phyloP scores from a whole-genome alignment of 2,888 invertebrate species.

The Brachyopa scutellaris region DNA sequence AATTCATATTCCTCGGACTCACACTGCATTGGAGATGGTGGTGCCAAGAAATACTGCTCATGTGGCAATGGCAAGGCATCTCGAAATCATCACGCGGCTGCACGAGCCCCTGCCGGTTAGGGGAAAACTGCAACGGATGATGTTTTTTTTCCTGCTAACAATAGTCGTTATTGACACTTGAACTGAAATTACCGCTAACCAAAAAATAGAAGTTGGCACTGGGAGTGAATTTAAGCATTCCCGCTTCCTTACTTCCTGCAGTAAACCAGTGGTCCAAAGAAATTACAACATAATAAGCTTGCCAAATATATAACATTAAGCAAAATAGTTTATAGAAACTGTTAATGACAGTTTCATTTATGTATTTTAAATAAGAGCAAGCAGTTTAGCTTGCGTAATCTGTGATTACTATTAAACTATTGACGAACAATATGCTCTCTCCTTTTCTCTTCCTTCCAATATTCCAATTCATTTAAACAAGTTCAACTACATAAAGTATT shows the following conservation, averaged over 20 bases:
- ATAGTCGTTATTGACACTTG: too few relatives aligned
- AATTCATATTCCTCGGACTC: constrained; percentile 83
- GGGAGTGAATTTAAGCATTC: background rate
- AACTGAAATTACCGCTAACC: too few relatives aligned
- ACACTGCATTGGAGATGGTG: constrained; percentile 83
- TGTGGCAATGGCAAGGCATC: constrained; percentile 78
- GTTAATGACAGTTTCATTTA: constrained; percentile 24
- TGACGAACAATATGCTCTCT: constrained; percentile 5
- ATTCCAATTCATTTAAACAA: constrained; percentile 36
- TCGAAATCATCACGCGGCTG: constrained; percentile 30
- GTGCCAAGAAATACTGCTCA: constrained; percentile 85
- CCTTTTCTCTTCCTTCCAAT: constrained; percentile 14
- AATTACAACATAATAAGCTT: constrained; percentile 37
- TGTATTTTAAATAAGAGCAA: constrained; percentile 11
- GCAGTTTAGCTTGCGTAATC: constrained; percentile 51
- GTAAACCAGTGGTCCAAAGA: constrained; percentile 50
- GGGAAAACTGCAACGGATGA: background rate
- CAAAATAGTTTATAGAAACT: constrained; percentile 4
- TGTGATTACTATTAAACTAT: constrained; percentile 58
- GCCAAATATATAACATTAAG: constrained; percentile 59
- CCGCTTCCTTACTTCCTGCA: background rate
- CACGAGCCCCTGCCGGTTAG: constrained; percentile 52
- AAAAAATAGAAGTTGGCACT: too few relatives aligned
- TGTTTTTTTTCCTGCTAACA: background rate
- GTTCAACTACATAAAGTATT: too few relatives aligned